Conservation (phyloP, 2,888 invertebrate genomes). For the Sympetrum striolatum region DNA sequence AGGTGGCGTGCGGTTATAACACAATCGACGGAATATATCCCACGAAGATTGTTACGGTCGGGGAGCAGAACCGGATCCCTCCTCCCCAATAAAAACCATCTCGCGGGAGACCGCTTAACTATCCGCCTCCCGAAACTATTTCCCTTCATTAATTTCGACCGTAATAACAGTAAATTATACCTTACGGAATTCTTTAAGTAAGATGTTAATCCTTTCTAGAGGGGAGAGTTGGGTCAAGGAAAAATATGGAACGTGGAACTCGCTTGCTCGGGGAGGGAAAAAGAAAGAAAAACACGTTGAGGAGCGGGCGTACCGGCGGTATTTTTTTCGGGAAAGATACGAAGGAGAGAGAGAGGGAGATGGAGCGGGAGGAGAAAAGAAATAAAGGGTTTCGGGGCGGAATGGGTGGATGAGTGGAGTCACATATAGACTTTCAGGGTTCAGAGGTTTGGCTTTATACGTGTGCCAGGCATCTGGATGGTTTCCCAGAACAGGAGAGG, state of each 20-base stretch:
- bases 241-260: neutral
- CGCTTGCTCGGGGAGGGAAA: neutral
- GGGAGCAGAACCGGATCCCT: neutral
- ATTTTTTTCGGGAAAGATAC: neutral
- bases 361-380: neutral
- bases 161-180: neutral
- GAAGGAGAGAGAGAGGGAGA: neutral
- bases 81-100: neutral
- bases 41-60: neutral
- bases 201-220: neutral
- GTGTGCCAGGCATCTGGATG: slow-evolving; percentile 12
- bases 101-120: neutral
- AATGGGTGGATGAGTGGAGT: neutral
- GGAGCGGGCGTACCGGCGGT: neutral
- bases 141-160: slow-evolving; percentile 10
- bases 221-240: neutral
- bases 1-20: neutral
- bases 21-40: neutral
- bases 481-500: slow-evolving; percentile 22
- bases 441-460: slow-evolving; percentile 14
- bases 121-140: neutral
- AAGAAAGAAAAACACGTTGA: neutral
- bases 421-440: slow-evolving; percentile 15
- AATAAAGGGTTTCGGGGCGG: neutral
- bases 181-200: neutral